These are phyloP conservation scores for Myopa testacea DNA, from an alignment of 2,888 invertebrate genomes.

Conservation along the genomic window DNA sequence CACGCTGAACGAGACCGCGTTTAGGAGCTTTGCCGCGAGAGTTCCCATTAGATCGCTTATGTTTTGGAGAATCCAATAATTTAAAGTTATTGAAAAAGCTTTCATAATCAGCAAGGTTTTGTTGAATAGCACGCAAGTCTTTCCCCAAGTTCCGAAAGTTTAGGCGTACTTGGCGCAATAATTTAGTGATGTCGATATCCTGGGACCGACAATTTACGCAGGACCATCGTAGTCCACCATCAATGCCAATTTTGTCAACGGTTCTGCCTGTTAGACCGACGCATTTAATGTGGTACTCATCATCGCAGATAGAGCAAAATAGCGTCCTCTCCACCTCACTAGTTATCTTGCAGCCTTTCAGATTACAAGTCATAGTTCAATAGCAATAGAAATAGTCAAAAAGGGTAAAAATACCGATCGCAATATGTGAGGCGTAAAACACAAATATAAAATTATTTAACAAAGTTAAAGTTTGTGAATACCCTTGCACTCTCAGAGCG, in stretches of 20 bases:
- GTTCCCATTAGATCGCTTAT: too few species aligned
- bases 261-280: background rate
- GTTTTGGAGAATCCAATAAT: background rate
- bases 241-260: background rate
- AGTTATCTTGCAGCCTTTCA: background rate
- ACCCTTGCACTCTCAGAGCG: too few species aligned
- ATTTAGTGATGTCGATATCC: background rate
- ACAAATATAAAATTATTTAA: too few species aligned
- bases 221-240: constrained; percentile 3
- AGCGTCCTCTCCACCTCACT: background rate
- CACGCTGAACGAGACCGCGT: too few species aligned
- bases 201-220: background rate
- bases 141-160: background rate
- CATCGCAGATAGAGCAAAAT: background rate
- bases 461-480: too few species aligned
- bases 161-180: background rate
- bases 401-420: too few species aligned
- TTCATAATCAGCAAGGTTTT: background rate
- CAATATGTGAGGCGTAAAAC: too few species aligned
- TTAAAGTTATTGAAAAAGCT: background rate
- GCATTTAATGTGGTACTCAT: background rate
- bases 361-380: background rate
- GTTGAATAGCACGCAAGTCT: background rate
- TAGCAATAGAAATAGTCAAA: too few species aligned
- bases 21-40: too few species aligned